phyloP scores from a whole-genome alignment of 1,140 invertebrate species.

The Caenorhabditis briggsae region DNA sequence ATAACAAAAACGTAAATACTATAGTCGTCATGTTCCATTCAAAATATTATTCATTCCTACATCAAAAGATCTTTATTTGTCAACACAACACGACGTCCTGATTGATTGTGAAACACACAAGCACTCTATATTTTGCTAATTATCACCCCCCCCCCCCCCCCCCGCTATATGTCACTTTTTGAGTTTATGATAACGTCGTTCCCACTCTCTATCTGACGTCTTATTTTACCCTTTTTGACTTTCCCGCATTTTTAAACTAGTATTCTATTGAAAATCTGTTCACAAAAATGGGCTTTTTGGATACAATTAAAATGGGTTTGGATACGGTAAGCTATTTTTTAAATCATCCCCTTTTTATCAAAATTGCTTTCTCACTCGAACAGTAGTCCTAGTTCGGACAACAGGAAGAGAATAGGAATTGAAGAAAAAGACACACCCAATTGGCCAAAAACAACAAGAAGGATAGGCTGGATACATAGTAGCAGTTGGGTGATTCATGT shows the following conservation, averaged over 20 bases:
- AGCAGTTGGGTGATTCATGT: conserved; percentile 47
- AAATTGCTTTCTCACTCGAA: background rate
- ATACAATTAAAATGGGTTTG: background rate
- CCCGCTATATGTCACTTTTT: conserved; percentile 31
- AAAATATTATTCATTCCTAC: conserved; percentile 38
- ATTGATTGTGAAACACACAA: conserved; percentile 30
- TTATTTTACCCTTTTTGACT: background rate
- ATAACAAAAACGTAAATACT: background rate
- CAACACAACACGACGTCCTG: background rate
- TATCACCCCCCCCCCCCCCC: too few species aligned
- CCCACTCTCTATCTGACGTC: background rate
- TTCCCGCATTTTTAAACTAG: conserved; percentile 28
- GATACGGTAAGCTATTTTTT: background rate
- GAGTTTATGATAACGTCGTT: conserved; percentile 39
- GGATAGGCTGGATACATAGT: conserved; percentile 22
- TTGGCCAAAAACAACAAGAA: conserved; percentile 16
- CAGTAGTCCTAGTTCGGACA: background rate
- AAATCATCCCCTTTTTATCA: background rate
- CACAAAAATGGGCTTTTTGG: background rate
- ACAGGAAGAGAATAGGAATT: background rate
- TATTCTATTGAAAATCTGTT: background rate
- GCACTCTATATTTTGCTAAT: conserved; percentile 20
- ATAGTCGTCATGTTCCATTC: background rate
- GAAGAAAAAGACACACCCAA: conserved; percentile 39
- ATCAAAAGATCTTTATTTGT: background rate